phyloP scores from a whole-genome alignment of 2,113 vertebrate genomes.

The Laticauda colubrina region DNA sequence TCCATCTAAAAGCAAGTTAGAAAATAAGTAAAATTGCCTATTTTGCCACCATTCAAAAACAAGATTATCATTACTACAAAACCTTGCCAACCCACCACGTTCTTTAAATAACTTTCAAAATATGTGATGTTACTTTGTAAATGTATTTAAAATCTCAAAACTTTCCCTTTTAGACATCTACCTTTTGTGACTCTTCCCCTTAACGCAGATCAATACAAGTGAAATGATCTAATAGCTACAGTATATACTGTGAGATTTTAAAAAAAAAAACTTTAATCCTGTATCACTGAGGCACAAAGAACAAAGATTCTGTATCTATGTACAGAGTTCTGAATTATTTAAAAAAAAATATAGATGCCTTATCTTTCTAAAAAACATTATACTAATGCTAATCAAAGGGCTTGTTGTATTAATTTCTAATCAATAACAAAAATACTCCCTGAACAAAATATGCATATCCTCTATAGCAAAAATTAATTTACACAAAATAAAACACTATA shows the following conservation, averaged over 20 bases:
- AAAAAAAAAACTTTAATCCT: background rate
- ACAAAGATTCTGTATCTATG: background rate
- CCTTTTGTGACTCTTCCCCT: background rate
- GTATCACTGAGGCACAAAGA: background rate
- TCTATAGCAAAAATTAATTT: background rate
- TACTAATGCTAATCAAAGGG: background rate
- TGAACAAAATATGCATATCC: background rate
- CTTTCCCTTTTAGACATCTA: background rate
- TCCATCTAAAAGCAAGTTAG: background rate
- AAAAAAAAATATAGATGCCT: background rate
- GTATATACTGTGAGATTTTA: background rate
- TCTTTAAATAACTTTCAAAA: constrained; percentile 25
- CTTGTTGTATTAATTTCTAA: background rate
- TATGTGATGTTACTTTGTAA: background rate
- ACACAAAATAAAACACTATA: background rate
- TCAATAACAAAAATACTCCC: background rate
- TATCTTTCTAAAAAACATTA: background rate
- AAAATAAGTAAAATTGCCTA: background rate
- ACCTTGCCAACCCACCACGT: background rate
- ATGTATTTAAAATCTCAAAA: constrained; percentile 6
- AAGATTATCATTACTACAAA: constrained; percentile 9
- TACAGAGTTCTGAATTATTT: background rate
- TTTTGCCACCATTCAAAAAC: background rate
- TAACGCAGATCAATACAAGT: background rate
- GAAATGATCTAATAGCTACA: constrained; percentile 6